Base-by-base conservation (phyloP, 2,888 invertebrate genomes). In the Trichopria drosophilae region DNA sequence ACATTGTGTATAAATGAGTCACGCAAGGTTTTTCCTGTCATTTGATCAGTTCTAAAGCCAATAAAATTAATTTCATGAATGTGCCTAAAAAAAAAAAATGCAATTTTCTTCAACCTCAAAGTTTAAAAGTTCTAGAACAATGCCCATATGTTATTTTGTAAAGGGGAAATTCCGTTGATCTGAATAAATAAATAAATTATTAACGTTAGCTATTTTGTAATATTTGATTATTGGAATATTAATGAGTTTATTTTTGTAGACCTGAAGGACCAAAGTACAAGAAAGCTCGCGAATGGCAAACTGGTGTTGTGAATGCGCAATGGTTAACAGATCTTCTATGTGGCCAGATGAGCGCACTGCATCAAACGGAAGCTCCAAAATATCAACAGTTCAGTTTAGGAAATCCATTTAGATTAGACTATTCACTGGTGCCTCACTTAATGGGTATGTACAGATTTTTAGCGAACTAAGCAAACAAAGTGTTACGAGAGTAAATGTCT, bases 321-420 rank as follows among this genome's bases (percentile, higher is more conserved):
- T 97, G 96, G 96, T 78, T 98, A 57, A 92, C 90, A 24, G 96
- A 97, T 73, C 81, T 97, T 43, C 81, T 95, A 69, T 84, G 95
- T 48, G 96, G 96, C 1, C 90, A 93, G 73, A 84, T 88, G 73
- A 85, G 85, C 55, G 88, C 90, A 0, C 77, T 93, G 29, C 85
- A 87, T 54, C 90, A 90, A 78, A 79, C 85, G 54, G 91, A 91
- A 54, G 85, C 85, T 66, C 85, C 87, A 3, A 90, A 92, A 66
- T 96, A 94, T 72, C 93, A 93, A 69, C 90, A 93, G 68, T 94
- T 90, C 72, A 87, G 84, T 62, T 73, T 86, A 41, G 83, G 84
- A 4, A 87, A 90, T 69, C 86, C 89, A 0, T 92, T 94, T 73
- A 82, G 88, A 58, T 87, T 94, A 73, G 94, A 94, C 70, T 91